phyloP scores from a whole-genome alignment of 2,113 vertebrate genomes.

The Cyrtonyx montezumae region DNA sequence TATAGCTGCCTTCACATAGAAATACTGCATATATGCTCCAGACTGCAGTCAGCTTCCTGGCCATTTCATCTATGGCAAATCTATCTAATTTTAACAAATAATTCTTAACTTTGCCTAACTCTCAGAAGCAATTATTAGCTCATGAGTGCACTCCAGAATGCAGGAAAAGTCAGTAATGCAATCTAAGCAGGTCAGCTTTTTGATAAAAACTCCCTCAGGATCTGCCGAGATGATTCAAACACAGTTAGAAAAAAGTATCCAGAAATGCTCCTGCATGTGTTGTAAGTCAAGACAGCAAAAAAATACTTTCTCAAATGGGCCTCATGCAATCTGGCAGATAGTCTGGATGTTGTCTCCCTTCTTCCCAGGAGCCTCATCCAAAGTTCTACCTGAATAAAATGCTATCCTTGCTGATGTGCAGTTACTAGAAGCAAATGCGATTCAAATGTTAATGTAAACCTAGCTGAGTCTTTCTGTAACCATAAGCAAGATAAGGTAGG shows the following conservation, averaged over 20 bases:
- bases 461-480: neutral
- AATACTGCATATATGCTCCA: neutral
- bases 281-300: neutral
- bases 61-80: neutral
- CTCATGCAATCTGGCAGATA: neutral
- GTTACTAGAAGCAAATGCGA: neutral
- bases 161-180: neutral
- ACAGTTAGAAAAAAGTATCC: neutral
- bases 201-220: neutral
- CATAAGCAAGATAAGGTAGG: neutral
- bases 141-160: neutral
- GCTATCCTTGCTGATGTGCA: neutral
- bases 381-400: neutral
- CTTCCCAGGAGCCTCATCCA: neutral
- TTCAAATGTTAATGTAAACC: neutral
- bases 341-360: neutral
- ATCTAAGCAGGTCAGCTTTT: neutral
- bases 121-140: neutral
- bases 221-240: neutral
- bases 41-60: neutral
- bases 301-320: neutral
- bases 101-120: neutral
- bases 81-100: neutral
- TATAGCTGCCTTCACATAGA: neutral
- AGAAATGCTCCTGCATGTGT: neutral